Conservation (phyloP, 2,113 vertebrate species). For the Callospermophilus lateralis region DNA sequence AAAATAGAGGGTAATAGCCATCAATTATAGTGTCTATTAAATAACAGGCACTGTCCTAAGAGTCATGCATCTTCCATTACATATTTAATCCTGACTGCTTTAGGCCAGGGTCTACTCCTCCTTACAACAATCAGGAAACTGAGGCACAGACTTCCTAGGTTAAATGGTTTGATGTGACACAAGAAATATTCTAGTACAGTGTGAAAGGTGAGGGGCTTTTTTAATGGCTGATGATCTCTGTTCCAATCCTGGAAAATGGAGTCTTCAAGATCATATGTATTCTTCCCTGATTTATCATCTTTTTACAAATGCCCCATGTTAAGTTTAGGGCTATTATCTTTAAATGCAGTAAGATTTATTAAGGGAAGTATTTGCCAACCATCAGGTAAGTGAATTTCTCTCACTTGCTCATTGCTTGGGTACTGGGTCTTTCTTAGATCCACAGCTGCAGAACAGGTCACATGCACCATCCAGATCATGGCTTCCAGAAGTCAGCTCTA, state of each 20-base stretch:
- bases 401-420: background rate
- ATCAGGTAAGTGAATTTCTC: background rate
- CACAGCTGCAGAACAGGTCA: background rate
- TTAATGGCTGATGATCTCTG: background rate
- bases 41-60: background rate
- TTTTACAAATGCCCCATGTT: background rate
- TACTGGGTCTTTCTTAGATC: background rate
- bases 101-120: background rate
- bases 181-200: background rate
- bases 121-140: background rate
- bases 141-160: background rate
- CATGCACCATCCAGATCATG: background rate
- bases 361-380: background rate
- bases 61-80: background rate
- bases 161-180: background rate
- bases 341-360: background rate
- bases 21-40: background rate
- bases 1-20: background rate
- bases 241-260: background rate
- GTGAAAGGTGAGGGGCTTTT: background rate
- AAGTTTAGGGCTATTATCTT: background rate
- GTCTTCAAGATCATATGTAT: background rate
- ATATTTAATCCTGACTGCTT: background rate
- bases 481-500: background rate
- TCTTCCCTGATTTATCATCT: background rate